These are phyloP conservation scores for Drosophila anomelani DNA, from an alignment of 2,888 invertebrate species.

Conservation along the genomic window DNA sequence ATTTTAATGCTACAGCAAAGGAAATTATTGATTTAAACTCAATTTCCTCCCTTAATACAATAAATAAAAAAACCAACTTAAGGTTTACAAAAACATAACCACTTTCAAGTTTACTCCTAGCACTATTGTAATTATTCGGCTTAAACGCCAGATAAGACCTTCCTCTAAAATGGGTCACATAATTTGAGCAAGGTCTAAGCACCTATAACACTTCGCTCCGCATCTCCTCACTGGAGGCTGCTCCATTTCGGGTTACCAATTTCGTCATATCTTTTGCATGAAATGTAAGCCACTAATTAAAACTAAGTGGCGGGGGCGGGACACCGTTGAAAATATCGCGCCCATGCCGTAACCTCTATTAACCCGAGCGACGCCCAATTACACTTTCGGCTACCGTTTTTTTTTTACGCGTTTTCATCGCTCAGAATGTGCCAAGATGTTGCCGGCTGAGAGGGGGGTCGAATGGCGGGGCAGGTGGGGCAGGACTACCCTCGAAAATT, in stretches of 20 bases:
- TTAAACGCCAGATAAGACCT: slow-evolving; percentile 4
- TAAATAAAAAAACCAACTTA: no score
- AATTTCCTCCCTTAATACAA: no score
- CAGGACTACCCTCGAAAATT: slow-evolving; percentile 51
- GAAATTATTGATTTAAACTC: no score
- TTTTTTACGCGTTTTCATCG: slow-evolving; percentile 61
- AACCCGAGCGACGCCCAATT: slow-evolving; percentile 77
- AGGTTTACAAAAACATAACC: no score
- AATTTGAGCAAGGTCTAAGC: slow-evolving; percentile 12
- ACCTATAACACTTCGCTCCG: slow-evolving; percentile 3
- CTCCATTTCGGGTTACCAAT: slow-evolving; percentile 44
- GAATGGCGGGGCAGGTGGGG: slow-evolving; percentile 23
- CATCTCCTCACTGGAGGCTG: slow-evolving; percentile 14
- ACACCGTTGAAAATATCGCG: slow-evolving; percentile 51
- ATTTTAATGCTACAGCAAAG: no score
- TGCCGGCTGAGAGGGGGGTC: slow-evolving; percentile 1
- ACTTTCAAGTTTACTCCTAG: background rate
- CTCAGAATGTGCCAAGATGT: slow-evolving; percentile 33
- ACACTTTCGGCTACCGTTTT: slow-evolving; percentile 67
- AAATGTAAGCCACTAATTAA: slow-evolving; percentile 74
- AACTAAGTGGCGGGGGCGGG: slow-evolving; percentile 72
- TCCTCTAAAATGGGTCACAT: background rate
- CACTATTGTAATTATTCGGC: background rate
- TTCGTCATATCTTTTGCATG: slow-evolving; percentile 52
- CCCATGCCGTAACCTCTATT: slow-evolving; percentile 71